A percentile compares a stretch with the other conserved stretches of the same genome.
Conservation (phyloP, 1,140 invertebrate species). For the Cepaea nemoralis region DNA sequence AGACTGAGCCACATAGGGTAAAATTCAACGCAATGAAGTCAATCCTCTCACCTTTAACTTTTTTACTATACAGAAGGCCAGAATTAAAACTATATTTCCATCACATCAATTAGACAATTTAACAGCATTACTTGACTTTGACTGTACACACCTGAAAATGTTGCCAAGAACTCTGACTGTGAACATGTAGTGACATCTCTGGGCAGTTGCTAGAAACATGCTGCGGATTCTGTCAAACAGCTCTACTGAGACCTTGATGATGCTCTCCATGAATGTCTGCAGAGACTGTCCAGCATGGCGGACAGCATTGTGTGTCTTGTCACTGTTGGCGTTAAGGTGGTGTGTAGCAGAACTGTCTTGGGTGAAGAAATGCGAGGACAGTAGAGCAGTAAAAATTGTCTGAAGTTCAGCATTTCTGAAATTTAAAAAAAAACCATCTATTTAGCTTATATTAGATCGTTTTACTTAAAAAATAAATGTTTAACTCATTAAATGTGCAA, state of each 20-base stretch:
- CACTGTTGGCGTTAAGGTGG: conserved; percentile 61
- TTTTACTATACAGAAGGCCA: too few relatives aligned
- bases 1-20: too few relatives aligned
- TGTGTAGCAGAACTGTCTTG: conserved; percentile 58
- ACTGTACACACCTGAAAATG: conserved; percentile 69
- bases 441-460: too few relatives aligned
- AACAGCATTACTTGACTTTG: too few relatives aligned
- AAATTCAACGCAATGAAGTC: too few relatives aligned
- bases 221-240: conserved; percentile 64
- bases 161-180: conserved; percentile 65
- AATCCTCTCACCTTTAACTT: too few relatives aligned
- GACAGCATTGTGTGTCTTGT: conserved; percentile 50
- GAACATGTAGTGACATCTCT: conserved; percentile 71
- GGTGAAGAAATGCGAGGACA: conserved; percentile 65
- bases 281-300: conserved; percentile 32
- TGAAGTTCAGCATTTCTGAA: conserved; percentile 62
- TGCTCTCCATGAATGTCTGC: conserved; percentile 43
- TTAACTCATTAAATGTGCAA: not conserved
- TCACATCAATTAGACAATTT: too few relatives aligned
- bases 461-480: not conserved
- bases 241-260: conserved; percentile 68
- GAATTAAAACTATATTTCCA: too few relatives aligned
- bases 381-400: conserved; percentile 65
- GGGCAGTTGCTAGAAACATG: conserved; percentile 69
- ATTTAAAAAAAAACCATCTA: conserved; percentile 19